These are phyloP conservation scores for Zaprionus kolodkinae DNA, from an alignment of 1,140 invertebrate genomes.

Conservation along the genomic window DNA sequence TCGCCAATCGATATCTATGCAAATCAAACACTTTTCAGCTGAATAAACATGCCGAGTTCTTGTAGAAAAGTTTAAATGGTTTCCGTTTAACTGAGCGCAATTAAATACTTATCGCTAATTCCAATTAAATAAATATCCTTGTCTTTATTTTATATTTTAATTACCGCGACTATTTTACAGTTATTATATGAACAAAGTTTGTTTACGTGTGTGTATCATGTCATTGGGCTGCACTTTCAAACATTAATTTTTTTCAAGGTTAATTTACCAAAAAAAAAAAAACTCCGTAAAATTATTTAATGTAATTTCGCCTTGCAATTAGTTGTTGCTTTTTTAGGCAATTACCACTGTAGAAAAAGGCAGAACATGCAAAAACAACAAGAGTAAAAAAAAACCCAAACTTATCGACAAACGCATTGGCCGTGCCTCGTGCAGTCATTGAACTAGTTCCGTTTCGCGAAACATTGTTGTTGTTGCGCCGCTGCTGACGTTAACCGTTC, in stretches of 20 bases:
- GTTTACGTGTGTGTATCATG: neutral
- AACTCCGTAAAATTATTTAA: neutral
- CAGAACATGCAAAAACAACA: neutral
- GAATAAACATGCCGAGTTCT: neutral
- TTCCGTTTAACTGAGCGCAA: neutral
- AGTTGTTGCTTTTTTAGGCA: slow-evolving; percentile 3
- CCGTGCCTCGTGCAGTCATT: slow-evolving; percentile 38
- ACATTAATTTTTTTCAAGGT: slow-evolving; percentile 3
- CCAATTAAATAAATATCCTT: neutral
- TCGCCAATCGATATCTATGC: neutral
- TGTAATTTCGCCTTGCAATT: neutral
- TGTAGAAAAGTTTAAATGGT: neutral
- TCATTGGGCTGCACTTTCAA: slow-evolving; percentile 11
- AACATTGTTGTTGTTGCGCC: slow-evolving; percentile 8
- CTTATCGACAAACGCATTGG: slow-evolving; percentile 7
- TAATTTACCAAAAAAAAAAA: neutral
- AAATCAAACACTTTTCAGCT: neutral
- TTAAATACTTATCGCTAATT: neutral
- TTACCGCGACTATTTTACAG: slow-evolving; percentile 19
- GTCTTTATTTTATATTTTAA: neutral
- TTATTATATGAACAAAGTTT: neutral
- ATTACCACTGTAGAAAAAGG: slow-evolving; percentile 10
- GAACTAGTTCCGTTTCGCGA: slow-evolving; percentile 67
- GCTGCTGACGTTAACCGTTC: neutral
- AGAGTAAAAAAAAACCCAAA: neutral